Percentiles rank a stretch among this genome's conserved stretches.
Evolutionary conservation across 2,113 vertebrate species (phyloP).

Genomic region (Stigmatopora nigra): DNA sequence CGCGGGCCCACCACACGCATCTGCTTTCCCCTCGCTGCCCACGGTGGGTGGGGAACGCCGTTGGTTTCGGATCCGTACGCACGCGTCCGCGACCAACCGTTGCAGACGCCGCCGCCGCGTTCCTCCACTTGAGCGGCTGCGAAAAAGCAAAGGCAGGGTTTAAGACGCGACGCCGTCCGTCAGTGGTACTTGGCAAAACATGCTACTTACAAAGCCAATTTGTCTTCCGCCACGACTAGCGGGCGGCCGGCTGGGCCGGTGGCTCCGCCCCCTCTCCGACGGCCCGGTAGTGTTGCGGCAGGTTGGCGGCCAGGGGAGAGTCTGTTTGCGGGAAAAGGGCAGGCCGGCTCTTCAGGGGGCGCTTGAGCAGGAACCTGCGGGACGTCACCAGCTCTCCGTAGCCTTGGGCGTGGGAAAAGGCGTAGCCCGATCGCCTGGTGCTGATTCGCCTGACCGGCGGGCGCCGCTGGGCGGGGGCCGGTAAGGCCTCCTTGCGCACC

Average conservation of each 20-base stretch:
- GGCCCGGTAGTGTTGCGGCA: slow-evolving; percentile 61
- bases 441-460: slow-evolving; percentile 55
- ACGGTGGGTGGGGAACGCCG: no score
- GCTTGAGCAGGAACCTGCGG: slow-evolving; percentile 62
- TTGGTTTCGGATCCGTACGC: no score
- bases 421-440: slow-evolving; percentile 83
- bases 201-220: no score
- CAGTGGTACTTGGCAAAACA: slow-evolving; percentile 8
- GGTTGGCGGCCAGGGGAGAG: slow-evolving; percentile 45
- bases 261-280: slow-evolving; percentile 43
- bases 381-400: slow-evolving; percentile 92
- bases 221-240: no score
- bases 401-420: slow-evolving; percentile 88
- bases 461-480: slow-evolving; percentile 44
- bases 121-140: neutral
- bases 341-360: slow-evolving; percentile 37
- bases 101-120: neutral
- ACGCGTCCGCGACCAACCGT: no score
- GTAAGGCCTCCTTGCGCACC: slow-evolving; percentile 67
- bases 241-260: no score
- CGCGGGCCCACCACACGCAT: no score
- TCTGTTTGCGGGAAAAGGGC: slow-evolving; percentile 38
- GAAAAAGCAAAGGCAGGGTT: neutral
- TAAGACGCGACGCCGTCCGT: slow-evolving; percentile 25
- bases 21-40: neutral